Conservation (phyloP, 2,888 invertebrate genomes). For the Leistus spinibarbis region DNA sequence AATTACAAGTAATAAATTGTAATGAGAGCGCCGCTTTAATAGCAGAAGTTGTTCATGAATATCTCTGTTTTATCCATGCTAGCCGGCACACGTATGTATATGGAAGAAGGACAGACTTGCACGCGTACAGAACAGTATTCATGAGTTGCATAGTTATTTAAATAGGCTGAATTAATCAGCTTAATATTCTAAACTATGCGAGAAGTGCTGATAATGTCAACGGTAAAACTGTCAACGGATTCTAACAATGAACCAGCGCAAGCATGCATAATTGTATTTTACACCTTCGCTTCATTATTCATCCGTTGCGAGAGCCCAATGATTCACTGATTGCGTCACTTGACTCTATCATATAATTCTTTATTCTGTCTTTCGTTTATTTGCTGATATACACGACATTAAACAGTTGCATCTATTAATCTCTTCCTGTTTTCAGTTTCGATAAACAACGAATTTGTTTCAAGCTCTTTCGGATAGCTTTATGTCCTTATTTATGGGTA, state of each 20-base stretch:
- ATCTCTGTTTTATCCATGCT: neutral
- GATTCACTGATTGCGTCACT: neutral
- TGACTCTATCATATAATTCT: neutral
- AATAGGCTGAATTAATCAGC: slow-evolving; percentile 35
- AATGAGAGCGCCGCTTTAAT: neutral
- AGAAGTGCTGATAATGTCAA: slow-evolving; percentile 24
- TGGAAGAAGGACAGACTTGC: neutral
- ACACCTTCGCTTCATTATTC: neutral
- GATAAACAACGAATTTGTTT: too few relatives aligned
- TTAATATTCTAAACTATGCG: slow-evolving; percentile 23
- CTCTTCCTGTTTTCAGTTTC: too few relatives aligned
- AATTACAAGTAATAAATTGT: neutral
- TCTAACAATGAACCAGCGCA: slow-evolving; percentile 1
- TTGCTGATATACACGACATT: neutral
- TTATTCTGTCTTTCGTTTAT: neutral
- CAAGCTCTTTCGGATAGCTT: too few relatives aligned
- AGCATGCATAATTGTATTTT: neutral
- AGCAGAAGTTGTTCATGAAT: neutral
- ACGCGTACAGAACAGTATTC: slow-evolving; percentile 14
- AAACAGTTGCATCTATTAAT: neutral
- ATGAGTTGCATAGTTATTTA: slow-evolving; percentile 33
- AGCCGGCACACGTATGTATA: neutral
- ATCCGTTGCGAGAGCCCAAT: neutral
- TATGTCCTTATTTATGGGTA: too few relatives aligned
- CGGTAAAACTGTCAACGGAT: slow-evolving; percentile 11